Evolutionary conservation across 1,140 invertebrate species (phyloP), one percentile per base, ranked within the genome.

Genomic region (Galendromus occidentalis): DNA sequence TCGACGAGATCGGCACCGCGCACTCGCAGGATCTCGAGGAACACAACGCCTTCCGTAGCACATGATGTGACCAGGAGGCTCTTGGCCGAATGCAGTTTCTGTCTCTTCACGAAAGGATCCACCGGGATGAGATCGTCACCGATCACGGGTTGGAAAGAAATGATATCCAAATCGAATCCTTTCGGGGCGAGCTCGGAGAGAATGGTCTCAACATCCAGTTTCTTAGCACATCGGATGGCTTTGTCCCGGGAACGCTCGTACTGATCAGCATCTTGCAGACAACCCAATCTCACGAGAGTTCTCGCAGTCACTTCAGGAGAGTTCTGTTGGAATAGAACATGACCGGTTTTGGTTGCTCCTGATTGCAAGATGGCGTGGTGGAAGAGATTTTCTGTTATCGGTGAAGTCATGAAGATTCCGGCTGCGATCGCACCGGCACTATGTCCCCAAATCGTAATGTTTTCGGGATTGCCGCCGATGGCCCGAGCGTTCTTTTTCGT

Each of bases 401-500:
- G 51, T 17, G 14, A 59, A 4, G 20, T 59, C 51, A 59, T 59
- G 20, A 59, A 33, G 14, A 59, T 59, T 1, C 51, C 51, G 5
- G 33, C 51, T 4, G 9, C 33, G 20, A 59, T 33, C 5, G 20
- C 20, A 29, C 73, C 73, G 12, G 73, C 73, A 69, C 70, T 72
- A 59, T 73, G 69, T 41, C 72, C 73, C 47, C 72, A 73, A 42
- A 74, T 63, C 4, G 73, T 70, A 2, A 82, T 75, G 63, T 76
- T 77, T 39, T 78, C 71, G 0, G 77, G 71, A 71, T 84, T 76
- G 0, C 82, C 82, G 1, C 80, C 80, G 67, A 83, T 83, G 0
- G 74, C 70, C 1, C 67, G 67, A 42, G 83, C 82, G 67, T 77
- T 75, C 14, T 72, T 65, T 42, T 70, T 69, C 39, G 76, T 69